Evolutionary conservation across 2,113 vertebrate species (phyloP).

Genomic region (Sardina pilchardus): DNA sequence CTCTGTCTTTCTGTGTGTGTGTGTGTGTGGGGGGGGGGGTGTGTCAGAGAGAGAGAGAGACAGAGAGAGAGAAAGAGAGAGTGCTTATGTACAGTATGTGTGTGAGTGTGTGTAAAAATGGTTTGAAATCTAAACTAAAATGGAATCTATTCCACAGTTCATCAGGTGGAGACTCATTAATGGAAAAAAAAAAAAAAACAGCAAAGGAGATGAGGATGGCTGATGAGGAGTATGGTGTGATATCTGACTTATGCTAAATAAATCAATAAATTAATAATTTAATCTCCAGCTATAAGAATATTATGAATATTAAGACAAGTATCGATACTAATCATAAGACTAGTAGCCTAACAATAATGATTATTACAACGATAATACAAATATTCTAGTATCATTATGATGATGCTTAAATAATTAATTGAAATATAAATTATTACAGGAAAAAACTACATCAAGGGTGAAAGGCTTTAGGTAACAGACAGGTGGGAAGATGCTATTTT

Average conservation of each 20-base stretch:
- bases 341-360: background rate
- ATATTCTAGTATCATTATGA: background rate
- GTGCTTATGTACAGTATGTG: too few species aligned
- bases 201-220: background rate
- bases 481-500: background rate
- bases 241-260: background rate
- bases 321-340: background rate
- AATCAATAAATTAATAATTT: background rate
- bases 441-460: background rate
- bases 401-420: background rate
- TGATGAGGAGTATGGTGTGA: background rate
- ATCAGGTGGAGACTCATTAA: background rate
- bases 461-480: background rate
- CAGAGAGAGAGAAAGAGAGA: too few species aligned
- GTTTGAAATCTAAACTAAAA: background rate
- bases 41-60: too few species aligned
- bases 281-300: background rate
- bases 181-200: background rate
- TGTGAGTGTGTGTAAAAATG: too few species aligned
- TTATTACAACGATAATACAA: background rate
- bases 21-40: too few species aligned
- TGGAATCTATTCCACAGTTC: background rate
- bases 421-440: background rate
- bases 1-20: background rate
- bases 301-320: background rate